Base-by-base conservation (phyloP, 2,113 vertebrate species). In the Amphilophus citrinellus region DNA sequence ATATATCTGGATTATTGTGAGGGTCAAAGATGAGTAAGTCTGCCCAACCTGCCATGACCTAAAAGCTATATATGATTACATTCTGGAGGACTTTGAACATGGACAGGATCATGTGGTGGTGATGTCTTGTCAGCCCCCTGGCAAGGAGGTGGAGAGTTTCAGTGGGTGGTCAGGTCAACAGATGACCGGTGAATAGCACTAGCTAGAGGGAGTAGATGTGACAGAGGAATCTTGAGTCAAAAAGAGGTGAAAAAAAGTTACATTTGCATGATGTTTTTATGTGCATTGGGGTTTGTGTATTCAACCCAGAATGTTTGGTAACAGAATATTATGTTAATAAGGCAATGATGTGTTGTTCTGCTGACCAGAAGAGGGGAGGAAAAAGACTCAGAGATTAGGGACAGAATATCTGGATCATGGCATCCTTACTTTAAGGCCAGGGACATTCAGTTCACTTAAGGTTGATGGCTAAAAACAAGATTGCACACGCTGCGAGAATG, bases 101-200 rank as follows among this genome's bases (percentile, higher is more conserved):
- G 76, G 79, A 83, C 66, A 37, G 24, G 37, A 61, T 65, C 63
- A 27, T 79, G 27, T 82, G 57, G n/a, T 59, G 32, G 50, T 78
- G 79, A 88, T 85, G 24, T 83, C 62, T 73, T 77, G 89, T 68
- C 84, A 84, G 75, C 57, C 61, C 78, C 14, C 63, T 79, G 78
- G 35, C 0, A 11, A 81, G 61, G 17, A 53, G 30, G 66, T 35
- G 73, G 27, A 79, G 83, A 73, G 18, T 44, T 83, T 77, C 88
- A 79, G 62, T 80, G 75, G 92, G 86, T 83, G 86, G 88, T 89
- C 91, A 32, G 53, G 27, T 89, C 85, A 77, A 78, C 73, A 79
- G 57, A 88, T 88, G 89, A 94, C 90, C 77, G 59, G 91, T 90
- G 85, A 61, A 65, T 24, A 86, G 79, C 85, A 71, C 85, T 86